Evolutionary conservation across 2,888 invertebrate species (phyloP), one percentile per base, ranked within the genome.

Genomic region (Papilio protenor): DNA sequence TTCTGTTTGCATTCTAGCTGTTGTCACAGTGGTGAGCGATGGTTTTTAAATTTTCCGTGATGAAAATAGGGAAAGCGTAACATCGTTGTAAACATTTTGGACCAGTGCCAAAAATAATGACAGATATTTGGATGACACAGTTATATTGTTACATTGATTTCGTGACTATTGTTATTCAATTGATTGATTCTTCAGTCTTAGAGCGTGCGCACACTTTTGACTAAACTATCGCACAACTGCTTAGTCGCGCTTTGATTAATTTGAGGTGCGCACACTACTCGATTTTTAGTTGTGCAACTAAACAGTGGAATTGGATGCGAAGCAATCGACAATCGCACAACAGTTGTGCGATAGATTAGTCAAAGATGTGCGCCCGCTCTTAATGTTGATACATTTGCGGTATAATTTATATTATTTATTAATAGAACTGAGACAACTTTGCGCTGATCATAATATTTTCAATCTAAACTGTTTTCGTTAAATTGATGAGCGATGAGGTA

Each of bases 1-100:
- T 92, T 93, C 89, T 91, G 89, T 92, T 92, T 92, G 90, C 91
- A 88, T 91, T 92, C 90, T 91, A 94, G 93, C 87, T 84, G 93
- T 91, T 94, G 94, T 94, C 94, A 94, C 93, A 89, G 85, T 87
- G 86, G 93, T 94, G 94, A 94, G 89, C 91, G 94, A 94, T 94
- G 92, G 92, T 91, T 94, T 94, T 94, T 93, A 94, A 93, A 94
- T 93, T 94, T 94, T 94, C 89, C 82, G 87, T 87, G 93, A 93
- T 94, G 94, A 93, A 94, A 94, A 94, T 93, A 94, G 94, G 94
- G 94, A 94, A 94, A 94, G 91, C 92, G 90, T 91, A 90, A 88
- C 91, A 85, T 87, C 89, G 91, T 91, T 92, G 92, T 93, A 91
- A 91, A 91, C 88, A 88, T 85, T 88, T 92, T 94, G 94, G 94